phyloP scores from a whole-genome alignment of 2,797 vertebrate species.

The Brotula barbata region DNA sequence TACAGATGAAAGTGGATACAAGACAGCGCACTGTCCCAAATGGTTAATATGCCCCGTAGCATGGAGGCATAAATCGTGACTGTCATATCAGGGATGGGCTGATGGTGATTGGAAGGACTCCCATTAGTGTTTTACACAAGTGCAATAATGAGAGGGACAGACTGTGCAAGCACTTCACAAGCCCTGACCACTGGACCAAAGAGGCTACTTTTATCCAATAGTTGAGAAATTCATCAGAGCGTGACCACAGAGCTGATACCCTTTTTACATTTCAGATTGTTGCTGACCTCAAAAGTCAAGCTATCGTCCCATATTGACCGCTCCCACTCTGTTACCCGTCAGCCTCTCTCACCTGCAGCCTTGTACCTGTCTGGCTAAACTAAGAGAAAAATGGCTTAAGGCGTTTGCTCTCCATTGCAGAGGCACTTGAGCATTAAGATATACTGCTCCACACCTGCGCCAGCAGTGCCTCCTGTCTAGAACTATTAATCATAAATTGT shows the following conservation, averaged over 20 bases:
- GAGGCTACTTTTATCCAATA: slow-evolving; percentile 37
- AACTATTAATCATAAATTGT: slow-evolving; percentile 51
- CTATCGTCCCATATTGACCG: slow-evolving; percentile 8
- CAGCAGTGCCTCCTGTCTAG: slow-evolving; percentile 40
- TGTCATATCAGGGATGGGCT: slow-evolving; percentile 54
- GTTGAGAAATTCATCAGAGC: slow-evolving; percentile 14
- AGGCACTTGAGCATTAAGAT: slow-evolving; percentile 46
- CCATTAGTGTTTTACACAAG: slow-evolving; percentile 65
- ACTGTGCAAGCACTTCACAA: background rate
- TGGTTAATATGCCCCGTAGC: slow-evolving; percentile 62
- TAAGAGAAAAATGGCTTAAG: slow-evolving; percentile 46
- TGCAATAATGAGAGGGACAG: slow-evolving; percentile 43
- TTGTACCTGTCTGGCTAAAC: slow-evolving; percentile 35
- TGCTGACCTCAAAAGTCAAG: slow-evolving; percentile 38
- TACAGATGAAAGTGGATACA: slow-evolving; percentile 70
- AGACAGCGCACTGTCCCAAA: slow-evolving; percentile 63
- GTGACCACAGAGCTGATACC: slow-evolving; percentile 12
- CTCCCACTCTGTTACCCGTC: slow-evolving; percentile 27
- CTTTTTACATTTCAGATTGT: slow-evolving; percentile 10
- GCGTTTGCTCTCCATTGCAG: slow-evolving; percentile 44
- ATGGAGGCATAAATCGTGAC: slow-evolving; percentile 57
- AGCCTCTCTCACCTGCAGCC: slow-evolving; percentile 29
- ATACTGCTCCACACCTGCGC: slow-evolving; percentile 35
- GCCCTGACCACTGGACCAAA: slow-evolving; percentile 23
- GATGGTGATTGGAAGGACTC: slow-evolving; percentile 41